Conservation (phyloP, 2,888 invertebrate genomes). For the Drosophila siamana region DNA sequence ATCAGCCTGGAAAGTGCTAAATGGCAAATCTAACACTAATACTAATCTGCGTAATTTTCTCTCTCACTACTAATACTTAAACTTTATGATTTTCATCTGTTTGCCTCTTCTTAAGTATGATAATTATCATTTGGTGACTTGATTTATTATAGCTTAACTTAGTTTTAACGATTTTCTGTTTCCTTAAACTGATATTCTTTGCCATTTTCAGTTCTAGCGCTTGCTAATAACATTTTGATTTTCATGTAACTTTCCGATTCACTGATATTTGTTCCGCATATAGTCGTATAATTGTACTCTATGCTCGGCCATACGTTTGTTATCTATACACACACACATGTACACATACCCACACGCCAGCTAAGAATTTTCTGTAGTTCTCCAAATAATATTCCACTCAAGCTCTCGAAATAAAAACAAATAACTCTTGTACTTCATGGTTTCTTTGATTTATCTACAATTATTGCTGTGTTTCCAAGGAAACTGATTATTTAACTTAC, state of each 20-base stretch:
- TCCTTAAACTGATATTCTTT: conserved; percentile 16
- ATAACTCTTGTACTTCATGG: conserved; percentile 30
- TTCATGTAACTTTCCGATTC: conserved; percentile 33
- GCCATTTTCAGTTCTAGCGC: conserved; percentile 19
- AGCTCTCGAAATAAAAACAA: conserved; percentile 33
- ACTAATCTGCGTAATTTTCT: conserved; percentile 50
- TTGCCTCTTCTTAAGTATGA: conserved; percentile 22
- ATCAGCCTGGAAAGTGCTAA: conserved; percentile 68
- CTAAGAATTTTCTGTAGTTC: conserved; percentile 30
- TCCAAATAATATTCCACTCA: conserved; percentile 27
- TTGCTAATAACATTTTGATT: conserved; percentile 7
- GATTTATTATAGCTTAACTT: conserved; percentile 14
- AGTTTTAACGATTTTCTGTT: not conserved
- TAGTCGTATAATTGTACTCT: conserved; percentile 49
- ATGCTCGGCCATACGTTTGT: conserved; percentile 44
- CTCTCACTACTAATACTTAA: conserved; percentile 54
- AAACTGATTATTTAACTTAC: conserved; percentile 22
- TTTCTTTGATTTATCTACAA: conserved; percentile 47
- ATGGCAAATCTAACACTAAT: conserved; percentile 60
- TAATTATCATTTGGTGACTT: conserved; percentile 13
- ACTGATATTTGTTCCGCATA: conserved; percentile 41
- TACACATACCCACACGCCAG: conserved; percentile 25
- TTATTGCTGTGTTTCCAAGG: conserved; percentile 61
- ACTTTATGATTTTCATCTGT: conserved; percentile 20
- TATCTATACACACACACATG: conserved; percentile 22